Evolutionary conservation across 1,140 invertebrate species (phyloP).

Genomic region (Carcinoscorpius rotundicauda): DNA sequence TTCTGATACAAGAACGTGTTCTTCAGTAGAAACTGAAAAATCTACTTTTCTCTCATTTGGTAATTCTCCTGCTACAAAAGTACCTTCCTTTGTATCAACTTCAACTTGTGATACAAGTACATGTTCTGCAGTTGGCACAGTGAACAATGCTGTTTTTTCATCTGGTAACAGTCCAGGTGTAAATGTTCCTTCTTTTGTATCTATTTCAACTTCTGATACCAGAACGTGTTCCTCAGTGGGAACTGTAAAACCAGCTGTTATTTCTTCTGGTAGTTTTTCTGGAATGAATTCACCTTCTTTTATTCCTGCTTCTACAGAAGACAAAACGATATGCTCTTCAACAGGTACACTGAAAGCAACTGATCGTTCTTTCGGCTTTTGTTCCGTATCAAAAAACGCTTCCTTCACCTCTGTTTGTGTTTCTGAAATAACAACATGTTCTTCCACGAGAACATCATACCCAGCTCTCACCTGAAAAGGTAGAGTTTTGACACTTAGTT

Average conservation of each 20-base stretch:
- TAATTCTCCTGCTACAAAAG: slow-evolving; percentile 17
- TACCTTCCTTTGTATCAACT: slow-evolving; percentile 18
- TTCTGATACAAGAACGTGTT: slow-evolving; percentile 14
- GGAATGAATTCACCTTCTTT: slow-evolving; percentile 8
- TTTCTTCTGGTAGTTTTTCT: slow-evolving; percentile 5
- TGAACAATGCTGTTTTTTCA: slow-evolving; percentile 4
- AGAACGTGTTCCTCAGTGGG: slow-evolving; percentile 20
- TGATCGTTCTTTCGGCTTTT: slow-evolving; percentile 6
- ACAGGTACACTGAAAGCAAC: slow-evolving; percentile 11
- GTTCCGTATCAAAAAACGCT: slow-evolving; percentile 8
- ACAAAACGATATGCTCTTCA: slow-evolving; percentile 17
- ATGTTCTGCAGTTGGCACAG: slow-evolving; percentile 11
- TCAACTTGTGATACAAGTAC: slow-evolving; percentile 10
- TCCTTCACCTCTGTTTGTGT: slow-evolving; percentile 15
- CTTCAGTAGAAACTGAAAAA: slow-evolving; percentile 5
- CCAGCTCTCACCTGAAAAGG: slow-evolving; percentile 6
- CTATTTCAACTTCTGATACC: slow-evolving; percentile 19
- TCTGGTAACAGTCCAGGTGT: slow-evolving; percentile 8
- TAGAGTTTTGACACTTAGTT: background rate
- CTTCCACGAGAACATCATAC: slow-evolving; percentile 11
- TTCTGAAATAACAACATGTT: slow-evolving; percentile 17
- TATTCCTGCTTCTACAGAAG: slow-evolving; percentile 9
- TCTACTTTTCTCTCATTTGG: slow-evolving; percentile 13
- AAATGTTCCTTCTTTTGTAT: slow-evolving; percentile 16
- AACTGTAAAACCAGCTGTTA: slow-evolving; percentile 15